Base-by-base conservation (phyloP, 2,797 vertebrate species). In the Sebastes hubbsi region DNA sequence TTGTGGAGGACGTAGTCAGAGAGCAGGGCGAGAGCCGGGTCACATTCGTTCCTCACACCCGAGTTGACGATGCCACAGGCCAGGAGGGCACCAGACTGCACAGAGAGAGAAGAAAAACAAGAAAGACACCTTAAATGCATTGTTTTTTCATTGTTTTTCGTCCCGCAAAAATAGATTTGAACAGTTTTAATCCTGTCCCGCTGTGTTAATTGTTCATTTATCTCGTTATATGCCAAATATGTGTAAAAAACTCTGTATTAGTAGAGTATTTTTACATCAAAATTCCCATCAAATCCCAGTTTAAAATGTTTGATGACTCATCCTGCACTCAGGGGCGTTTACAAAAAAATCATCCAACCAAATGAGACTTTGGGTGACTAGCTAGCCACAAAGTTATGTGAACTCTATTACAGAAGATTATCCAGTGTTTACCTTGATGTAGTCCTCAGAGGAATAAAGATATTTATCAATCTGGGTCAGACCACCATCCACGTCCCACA, bases 391-490 rank as follows among this genome's bases (percentile, higher is more conserved):
- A 52, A 52, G 49, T 46, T 0, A 46, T 46, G 16, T 46, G 42
- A 46, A 46, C 16, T 52, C 49, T 10, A 4, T 52, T n/a, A 0
- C 49, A 52, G 49, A n/a, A 52, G 0, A 46, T 0, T n/a, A 52
- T 52, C 18, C 0, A 52, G 18, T 8, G 27, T 88, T 66, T 65
- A 99, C 98, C 97, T 99, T 99, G 82, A 99, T 99, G 87, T 99
- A 99, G 91, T 99, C 99, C 86, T 99, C 98, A 0, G 99, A 99
- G 2, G 99, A 99, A 86, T 99, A 99, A 7, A 99, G 96, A 84
- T 99, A 99, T 91, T 99, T 99, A 94, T 99, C 99, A 0, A 99
- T 99, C 94, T 99, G 98, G 0, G 99, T 99, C 75, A 99, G 96
- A 34, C 98, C 98, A 2, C 99, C 99, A 0, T 99, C 99, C 71